phyloP scores from a whole-genome alignment of 1,140 invertebrate genomes.

The Hypothenemus hampei region DNA sequence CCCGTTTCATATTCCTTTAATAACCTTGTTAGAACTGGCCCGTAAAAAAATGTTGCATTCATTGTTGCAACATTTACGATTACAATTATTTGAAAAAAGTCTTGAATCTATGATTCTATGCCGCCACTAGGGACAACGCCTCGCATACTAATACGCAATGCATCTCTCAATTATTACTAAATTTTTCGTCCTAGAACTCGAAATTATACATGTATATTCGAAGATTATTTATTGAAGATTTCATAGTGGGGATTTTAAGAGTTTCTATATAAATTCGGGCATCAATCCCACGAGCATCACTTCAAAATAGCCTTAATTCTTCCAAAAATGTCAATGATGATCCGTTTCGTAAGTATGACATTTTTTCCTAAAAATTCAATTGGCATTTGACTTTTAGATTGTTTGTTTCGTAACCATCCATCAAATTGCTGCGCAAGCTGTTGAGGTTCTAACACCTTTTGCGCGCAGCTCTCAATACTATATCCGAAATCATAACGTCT shows the following conservation, averaged over 20 bases:
- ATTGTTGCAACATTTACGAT: too few relatives aligned
- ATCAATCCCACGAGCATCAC: not conserved
- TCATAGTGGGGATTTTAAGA: conserved; percentile 1
- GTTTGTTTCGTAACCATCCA: not conserved
- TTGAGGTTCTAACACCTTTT: not conserved
- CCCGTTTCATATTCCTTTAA: too few relatives aligned
- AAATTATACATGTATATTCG: conserved; percentile 3
- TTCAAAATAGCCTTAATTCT: not conserved
- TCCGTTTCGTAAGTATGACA: not conserved
- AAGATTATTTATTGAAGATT: not conserved
- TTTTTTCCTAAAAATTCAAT: not conserved
- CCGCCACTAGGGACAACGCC: not conserved
- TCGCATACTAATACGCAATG: conserved; percentile 19
- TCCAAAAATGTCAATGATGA: not conserved
- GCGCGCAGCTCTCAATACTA: conserved; percentile 15
- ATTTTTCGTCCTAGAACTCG: conserved; percentile 24
- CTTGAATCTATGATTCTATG: conserved; percentile 23
- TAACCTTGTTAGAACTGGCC: too few relatives aligned
- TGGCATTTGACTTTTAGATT: not conserved
- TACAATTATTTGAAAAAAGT: too few relatives aligned
- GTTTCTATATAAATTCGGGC: conserved; percentile 2
- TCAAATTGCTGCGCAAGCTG: not conserved
- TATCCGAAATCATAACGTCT: conserved; percentile 9
- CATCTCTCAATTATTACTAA: conserved; percentile 21
- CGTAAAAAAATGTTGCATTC: too few relatives aligned